Base-by-base conservation (phyloP, 2,797 vertebrate genomes). In the Characodon lateralis region DNA sequence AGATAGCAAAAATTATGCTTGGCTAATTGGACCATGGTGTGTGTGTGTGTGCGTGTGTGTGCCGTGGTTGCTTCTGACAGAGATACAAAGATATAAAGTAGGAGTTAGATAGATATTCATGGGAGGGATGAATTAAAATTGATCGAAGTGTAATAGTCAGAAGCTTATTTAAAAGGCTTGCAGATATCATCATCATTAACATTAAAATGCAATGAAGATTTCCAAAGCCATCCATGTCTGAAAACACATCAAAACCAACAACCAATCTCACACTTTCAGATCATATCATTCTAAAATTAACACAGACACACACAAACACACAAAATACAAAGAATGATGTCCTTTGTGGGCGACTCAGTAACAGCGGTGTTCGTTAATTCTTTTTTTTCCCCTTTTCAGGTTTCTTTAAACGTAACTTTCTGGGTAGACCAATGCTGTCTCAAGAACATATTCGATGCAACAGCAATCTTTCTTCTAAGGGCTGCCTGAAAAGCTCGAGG, bases 201-300 rank as follows among this genome's bases (percentile, higher is more conserved):
- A 93, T 93, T 91, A 91, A 80, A 86, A 85, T 69, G 74, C 75
- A 68, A 79, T 89, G 86, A 91, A 89, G 84, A 86, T 83, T 91
- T 84, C 75, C 85, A 78, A 71, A 88, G 79, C 73, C 74, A 85
- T 58, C 63, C 79, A 22, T 3, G 66, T 87, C 84, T 71, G 79
- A 87, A 86, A 84, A 78, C 63, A 72, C 70, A 77, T 86, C 74
- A 90, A 72, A 90, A 78, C 80, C 73, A 89, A 83, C 82, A 63
- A 87, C 88, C 78, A 78, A 89, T 84, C 86, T 84, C 74, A 82
- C 50, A 35, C 75, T 73, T 85, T 90, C 74, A 78, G 46, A 86
- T 81, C 56, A 20, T 55, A 80, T 70, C 71, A 80, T 16, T 6
- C n/a, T n/a, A 71, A 24, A 66, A n/a, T 81, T 72, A 50, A 76